Base-by-base conservation (phyloP, 1,140 invertebrate genomes). In the Kradibia gibbosae region DNA sequence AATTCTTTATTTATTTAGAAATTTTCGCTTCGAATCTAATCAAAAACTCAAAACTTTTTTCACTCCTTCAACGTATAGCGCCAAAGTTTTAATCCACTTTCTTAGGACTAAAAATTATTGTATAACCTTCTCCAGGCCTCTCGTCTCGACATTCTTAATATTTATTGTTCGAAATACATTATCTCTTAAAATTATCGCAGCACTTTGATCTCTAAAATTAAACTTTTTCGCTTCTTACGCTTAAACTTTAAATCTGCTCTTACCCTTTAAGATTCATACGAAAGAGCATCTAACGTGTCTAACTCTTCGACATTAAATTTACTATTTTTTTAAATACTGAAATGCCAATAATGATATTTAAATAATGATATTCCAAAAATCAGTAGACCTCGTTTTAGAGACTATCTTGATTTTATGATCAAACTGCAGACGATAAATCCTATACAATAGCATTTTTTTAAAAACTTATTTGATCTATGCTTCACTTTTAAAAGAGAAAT, bases 61-160 rank as follows among this genome's bases (percentile, higher is more conserved):
- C 31, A 20, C n/a, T 65, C 22, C 36, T 65, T 67, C 22, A 25
- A 39, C n/a, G n/a, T 39, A 20, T 34, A 39, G 1, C 34, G 20
- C 34, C n/a, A 39, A 39, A 67, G 62, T 67, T 67, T 67, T 67
- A 67, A 67, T 67, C 34, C 34, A 39, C 57, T 67, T 67, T 15
- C 36, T 39, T 1, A 36, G 20, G 10, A 2, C 36, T n/a, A n/a
- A n/a, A 36, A 67, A 67, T 67, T 39, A 67, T 67, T 36, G 34
- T 53, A 11, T 53, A 22, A 20, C 50, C 50, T 53, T 53, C 50
- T 53, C 50, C 22, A 20, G 10, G 50, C 50, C 22, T 53, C 50
- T 53, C 15, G 50, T 3, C 50, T 53, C 50, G 50, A 53, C 15
- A 53, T 53, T 53, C 50, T 20, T 22, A 8, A 53, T 75, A 57